phyloP scores from a whole-genome alignment of 2,797 vertebrate genomes.

The Uromys caudimaculatus region DNA sequence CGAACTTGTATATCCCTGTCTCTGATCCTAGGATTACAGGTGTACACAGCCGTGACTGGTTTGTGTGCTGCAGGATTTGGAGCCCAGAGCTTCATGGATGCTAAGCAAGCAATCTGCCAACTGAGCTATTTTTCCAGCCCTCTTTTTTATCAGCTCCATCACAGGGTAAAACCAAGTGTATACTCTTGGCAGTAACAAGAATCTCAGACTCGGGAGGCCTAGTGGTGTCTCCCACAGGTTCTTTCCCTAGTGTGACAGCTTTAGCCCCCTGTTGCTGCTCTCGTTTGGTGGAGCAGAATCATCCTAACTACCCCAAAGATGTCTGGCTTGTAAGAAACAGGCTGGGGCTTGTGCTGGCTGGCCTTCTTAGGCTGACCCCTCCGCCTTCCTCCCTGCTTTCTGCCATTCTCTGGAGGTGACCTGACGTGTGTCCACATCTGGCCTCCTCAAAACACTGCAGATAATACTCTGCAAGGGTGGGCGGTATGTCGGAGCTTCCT shows the following conservation, averaged over 20 bases:
- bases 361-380: neutral
- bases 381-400: neutral
- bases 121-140: neutral
- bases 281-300: neutral
- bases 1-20: neutral
- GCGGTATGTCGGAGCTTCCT: neutral
- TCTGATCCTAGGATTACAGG: neutral
- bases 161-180: neutral
- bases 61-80: no score
- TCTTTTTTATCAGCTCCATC: neutral
- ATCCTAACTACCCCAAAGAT: neutral
- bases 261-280: neutral
- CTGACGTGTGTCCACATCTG: rapidly evolving
- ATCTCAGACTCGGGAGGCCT: neutral
- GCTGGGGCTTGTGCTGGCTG: neutral
- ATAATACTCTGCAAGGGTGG: neutral
- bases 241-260: neutral
- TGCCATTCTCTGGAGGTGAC: neutral
- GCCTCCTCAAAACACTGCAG: neutral
- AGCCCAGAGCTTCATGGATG: neutral
- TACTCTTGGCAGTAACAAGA: neutral
- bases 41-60: neutral
- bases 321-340: neutral
- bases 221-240: rapidly evolving
- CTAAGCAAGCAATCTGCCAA: neutral